Conservation (phyloP, 30 jellyfish, hydroid and myxozoan genomes). For the Hydra vulgaris region DNA sequence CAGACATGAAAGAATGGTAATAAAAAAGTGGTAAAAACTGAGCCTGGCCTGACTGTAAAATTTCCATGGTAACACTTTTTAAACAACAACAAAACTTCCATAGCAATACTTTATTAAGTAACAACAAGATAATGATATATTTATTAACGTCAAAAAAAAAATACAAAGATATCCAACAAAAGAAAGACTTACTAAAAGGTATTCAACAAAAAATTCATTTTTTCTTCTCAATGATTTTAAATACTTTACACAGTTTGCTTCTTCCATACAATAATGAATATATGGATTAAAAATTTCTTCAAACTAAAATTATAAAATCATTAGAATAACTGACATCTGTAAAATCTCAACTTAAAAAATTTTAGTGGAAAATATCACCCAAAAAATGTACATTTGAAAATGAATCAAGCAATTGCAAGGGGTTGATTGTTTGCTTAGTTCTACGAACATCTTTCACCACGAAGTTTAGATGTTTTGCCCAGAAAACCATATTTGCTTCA, state of each 20-base stretch:
- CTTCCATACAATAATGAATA: slow-evolving; percentile 69
- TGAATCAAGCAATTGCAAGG: slow-evolving; percentile 32
- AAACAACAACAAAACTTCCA: too few species aligned
- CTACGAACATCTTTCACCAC: slow-evolving; percentile 56
- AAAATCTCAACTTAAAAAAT: background rate
- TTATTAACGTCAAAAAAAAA: too few species aligned
- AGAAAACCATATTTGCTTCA: slow-evolving; percentile 52
- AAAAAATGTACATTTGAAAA: slow-evolving; percentile 36
- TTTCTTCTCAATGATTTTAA: slow-evolving; percentile 37
- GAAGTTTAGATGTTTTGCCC: slow-evolving; percentile 59
- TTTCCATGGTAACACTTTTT: too few species aligned
- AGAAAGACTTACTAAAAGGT: slow-evolving; percentile 58
- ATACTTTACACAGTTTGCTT: slow-evolving; percentile 63
- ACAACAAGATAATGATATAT: too few species aligned
- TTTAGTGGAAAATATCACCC: background rate
- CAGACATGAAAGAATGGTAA: too few species aligned
- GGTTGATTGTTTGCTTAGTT: slow-evolving; percentile 37
- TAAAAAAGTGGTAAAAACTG: too few species aligned
- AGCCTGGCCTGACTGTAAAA: too few species aligned
- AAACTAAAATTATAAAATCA: slow-evolving; percentile 39
- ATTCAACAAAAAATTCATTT: slow-evolving; percentile 54
- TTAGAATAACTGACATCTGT: background rate
- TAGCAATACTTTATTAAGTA: too few species aligned
- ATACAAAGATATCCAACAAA: too few species aligned
- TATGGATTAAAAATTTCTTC: slow-evolving; percentile 59